phyloP scores from a whole-genome alignment of 35 echinoderm and acorn worm genomes.

The Amphiura filiformis region DNA sequence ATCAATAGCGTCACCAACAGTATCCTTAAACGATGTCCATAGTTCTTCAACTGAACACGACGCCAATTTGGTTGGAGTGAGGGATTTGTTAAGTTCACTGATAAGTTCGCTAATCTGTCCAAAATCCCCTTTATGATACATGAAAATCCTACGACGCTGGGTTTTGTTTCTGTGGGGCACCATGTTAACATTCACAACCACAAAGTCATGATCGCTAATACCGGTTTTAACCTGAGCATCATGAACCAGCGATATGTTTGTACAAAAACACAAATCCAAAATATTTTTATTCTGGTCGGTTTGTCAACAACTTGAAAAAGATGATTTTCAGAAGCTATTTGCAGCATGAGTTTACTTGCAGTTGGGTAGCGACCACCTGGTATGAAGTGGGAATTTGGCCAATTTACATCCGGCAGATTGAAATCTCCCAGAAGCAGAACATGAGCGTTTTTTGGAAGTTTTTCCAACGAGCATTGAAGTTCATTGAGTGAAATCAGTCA shows the following conservation, averaged over 20 bases:
- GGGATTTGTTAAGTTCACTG: not conserved
- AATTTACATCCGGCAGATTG: not conserved
- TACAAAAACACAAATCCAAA: not conserved
- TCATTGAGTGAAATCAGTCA: not conserved
- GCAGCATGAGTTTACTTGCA: not conserved
- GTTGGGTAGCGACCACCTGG: not conserved
- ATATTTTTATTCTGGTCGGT: not conserved
- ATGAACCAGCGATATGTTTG: not conserved
- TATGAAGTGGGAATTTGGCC: not conserved
- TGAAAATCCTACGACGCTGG: not conserved
- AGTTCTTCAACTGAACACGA: not conserved
- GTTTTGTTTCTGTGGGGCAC: not conserved
- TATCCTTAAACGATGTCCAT: not conserved
- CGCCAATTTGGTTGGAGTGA: not conserved
- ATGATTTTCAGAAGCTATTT: not conserved
- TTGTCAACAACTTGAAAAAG: not conserved
- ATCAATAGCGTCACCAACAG: not conserved
- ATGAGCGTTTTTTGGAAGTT: not conserved
- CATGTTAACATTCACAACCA: not conserved
- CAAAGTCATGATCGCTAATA: not conserved
- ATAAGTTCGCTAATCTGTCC: not conserved
- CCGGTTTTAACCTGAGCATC: not conserved
- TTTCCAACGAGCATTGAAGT: not conserved
- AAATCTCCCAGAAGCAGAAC: not conserved
- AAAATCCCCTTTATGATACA: not conserved